Base-by-base conservation (phyloP, 2,888 invertebrate genomes). In the Cryptophagus acutangulus region DNA sequence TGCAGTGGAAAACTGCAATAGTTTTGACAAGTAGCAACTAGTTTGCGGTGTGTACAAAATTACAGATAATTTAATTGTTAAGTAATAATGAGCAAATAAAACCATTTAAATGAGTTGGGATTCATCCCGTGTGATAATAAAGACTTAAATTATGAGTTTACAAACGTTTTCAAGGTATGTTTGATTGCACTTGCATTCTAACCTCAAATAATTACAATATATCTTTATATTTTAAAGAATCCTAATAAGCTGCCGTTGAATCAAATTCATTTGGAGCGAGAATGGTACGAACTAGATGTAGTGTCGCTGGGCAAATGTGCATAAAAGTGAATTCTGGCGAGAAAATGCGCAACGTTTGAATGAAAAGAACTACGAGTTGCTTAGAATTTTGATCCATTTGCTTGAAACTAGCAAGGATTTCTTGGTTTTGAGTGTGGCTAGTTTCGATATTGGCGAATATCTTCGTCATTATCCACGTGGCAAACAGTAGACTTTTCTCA, bases 321-420 rank as follows among this genome's bases (percentile, higher is more conserved):
- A 99, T 74, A 95, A 95, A 70, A 96, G 95, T 2, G 94, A 95
- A 73, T 99, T 99, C 76, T 99, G 99, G 99, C 84, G 96, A 56
- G 99, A 99, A 73, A 99, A 99, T 74, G 96, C 96, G 1, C 82
- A 81, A 49, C 82, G 94, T 17, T 79, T 99, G 40, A 97, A 96
- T 71, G 99, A 99, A 71, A 95, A 94, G 71, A 96, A 96, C 62
- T 96, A 94, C 67, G 97, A 99, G 69, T 73, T 99, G 51, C 77
- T 99, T 51, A 89, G 96, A 66, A 97, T 96, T 48, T 77, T 99
- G 43, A 91, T 99, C 45, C 88, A 91, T 66, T 76, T 97, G 58
- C 75, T 99, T 65, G 95, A 97, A 73, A 84, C 84, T 40, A 91
- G 88, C 67, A 82, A 81, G 60, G 99, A 99, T 72, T 86, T 96